phyloP scores from a whole-genome alignment of 1,140 invertebrate species.

The Radopholus similis region DNA sequence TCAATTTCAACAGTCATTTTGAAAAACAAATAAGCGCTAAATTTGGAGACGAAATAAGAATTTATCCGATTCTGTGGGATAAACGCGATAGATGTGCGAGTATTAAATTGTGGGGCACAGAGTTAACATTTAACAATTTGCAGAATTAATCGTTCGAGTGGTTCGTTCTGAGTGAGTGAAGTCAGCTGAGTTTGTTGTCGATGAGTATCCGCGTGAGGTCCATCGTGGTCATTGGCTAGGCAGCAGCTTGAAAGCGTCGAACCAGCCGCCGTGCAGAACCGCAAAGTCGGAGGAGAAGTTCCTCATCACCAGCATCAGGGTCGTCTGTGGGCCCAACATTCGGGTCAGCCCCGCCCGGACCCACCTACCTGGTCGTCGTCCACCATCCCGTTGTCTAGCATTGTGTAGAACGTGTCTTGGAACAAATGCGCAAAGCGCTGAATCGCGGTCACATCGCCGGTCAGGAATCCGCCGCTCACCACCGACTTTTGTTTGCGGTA shows the following conservation, averaged over 20 bases:
- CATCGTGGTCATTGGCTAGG: slow-evolving; percentile 16
- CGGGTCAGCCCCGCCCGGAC: not conserved
- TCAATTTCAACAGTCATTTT: no score
- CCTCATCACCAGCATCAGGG: slow-evolving; percentile 35
- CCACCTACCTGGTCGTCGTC: slow-evolving; percentile 43
- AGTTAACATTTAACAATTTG: no score
- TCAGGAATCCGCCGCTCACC: slow-evolving; percentile 42
- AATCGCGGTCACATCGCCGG: slow-evolving; percentile 36
- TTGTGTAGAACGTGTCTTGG: slow-evolving; percentile 29
- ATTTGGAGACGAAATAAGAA: no score
- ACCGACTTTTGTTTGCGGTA: slow-evolving; percentile 43
- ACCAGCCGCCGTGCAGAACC: slow-evolving; percentile 41
- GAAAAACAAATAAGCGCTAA: no score
- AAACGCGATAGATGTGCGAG: no score
- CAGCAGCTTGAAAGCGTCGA: slow-evolving; percentile 44
- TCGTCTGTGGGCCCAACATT: slow-evolving; percentile 42
- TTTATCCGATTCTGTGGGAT: no score
- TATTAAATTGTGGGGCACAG: no score
- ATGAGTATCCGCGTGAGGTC: no score
- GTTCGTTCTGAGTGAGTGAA: no score
- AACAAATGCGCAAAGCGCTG: slow-evolving; percentile 37
- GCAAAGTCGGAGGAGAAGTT: slow-evolving; percentile 33
- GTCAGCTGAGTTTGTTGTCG: no score
- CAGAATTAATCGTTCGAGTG: no score
- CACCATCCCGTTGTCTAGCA: slow-evolving; percentile 35